Conservation (phyloP, 2,888 invertebrate genomes). For the Plusia festucae region DNA sequence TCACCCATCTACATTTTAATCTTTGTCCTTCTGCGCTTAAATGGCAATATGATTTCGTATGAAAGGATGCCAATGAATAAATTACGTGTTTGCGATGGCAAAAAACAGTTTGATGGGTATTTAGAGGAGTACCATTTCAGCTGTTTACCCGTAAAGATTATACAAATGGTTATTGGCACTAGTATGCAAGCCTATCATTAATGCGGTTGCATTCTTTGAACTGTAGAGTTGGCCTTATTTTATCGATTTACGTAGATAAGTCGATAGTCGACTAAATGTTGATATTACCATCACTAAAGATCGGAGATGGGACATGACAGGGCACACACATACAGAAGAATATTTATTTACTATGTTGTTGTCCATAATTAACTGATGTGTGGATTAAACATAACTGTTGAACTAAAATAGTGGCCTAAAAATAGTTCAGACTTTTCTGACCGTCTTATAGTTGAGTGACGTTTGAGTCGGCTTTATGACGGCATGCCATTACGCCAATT, state of each 20-base stretch:
- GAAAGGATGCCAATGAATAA: conserved; percentile 56
- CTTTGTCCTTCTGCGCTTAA: conserved; percentile 47
- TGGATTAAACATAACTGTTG: background rate
- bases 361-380: background rate
- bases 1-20: conserved; percentile 49
- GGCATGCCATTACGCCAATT: too few relatives aligned
- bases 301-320: background rate
- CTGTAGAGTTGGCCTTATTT: conserved; percentile 26
- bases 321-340: too few relatives aligned
- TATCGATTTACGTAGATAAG: background rate
- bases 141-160: conserved; percentile 48
- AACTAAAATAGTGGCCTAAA: too few relatives aligned
- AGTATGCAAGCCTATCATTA: conserved; percentile 45
- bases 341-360: background rate
- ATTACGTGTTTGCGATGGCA: conserved; percentile 43
- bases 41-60: conserved; percentile 47
- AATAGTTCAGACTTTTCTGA: background rate
- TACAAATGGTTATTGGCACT: conserved; percentile 41
- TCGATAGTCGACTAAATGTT: background rate
- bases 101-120: conserved; percentile 48
- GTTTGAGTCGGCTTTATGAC: too few relatives aligned
- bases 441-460: too few relatives aligned
- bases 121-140: conserved; percentile 32
- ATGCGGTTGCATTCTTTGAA: conserved; percentile 39
- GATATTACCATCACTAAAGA: background rate